Conservation (phyloP, 2,888 invertebrate genomes). For the Agrypnus murinus region DNA sequence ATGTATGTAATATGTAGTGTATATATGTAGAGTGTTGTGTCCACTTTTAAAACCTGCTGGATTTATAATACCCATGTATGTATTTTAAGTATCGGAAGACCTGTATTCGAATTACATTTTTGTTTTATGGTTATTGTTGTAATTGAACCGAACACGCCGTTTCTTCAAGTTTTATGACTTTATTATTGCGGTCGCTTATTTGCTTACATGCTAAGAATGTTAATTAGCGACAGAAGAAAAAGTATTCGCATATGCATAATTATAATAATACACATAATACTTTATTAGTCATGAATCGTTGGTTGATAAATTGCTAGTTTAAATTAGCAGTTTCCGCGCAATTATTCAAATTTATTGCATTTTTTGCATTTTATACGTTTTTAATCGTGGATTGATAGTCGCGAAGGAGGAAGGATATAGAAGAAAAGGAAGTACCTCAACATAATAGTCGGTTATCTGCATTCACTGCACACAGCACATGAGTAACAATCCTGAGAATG, state of each 20-base stretch:
- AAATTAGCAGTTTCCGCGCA: conserved; percentile 21
- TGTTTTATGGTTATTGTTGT: conserved; percentile 49
- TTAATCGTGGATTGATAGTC: no score
- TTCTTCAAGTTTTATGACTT: conserved; percentile 42
- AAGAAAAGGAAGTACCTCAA: no score
- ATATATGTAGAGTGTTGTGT: not conserved
- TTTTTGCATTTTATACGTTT: no score
- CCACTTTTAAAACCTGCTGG: conserved; percentile 36
- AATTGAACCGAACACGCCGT: conserved; percentile 41
- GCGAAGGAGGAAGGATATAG: no score
- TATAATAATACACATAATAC: no score
- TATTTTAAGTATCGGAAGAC: conserved; percentile 42
- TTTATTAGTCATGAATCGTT: conserved; percentile 16
- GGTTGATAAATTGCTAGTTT: conserved; percentile 17
- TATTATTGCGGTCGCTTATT: conserved; percentile 43
- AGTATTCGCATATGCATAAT: no score
- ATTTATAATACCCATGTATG: conserved; percentile 43
- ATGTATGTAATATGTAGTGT: no score
- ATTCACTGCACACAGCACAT: no score
- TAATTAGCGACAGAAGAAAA: conserved; percentile 33
- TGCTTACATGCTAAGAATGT: conserved; percentile 36
- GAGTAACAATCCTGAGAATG: no score
- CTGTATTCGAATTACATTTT: conserved; percentile 45
- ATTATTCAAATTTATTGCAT: not conserved
- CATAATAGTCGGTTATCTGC: no score